These are phyloP conservation scores for Camponotus vicinus DNA, from an alignment of 1,140 invertebrate species.

Conservation along the genomic window DNA sequence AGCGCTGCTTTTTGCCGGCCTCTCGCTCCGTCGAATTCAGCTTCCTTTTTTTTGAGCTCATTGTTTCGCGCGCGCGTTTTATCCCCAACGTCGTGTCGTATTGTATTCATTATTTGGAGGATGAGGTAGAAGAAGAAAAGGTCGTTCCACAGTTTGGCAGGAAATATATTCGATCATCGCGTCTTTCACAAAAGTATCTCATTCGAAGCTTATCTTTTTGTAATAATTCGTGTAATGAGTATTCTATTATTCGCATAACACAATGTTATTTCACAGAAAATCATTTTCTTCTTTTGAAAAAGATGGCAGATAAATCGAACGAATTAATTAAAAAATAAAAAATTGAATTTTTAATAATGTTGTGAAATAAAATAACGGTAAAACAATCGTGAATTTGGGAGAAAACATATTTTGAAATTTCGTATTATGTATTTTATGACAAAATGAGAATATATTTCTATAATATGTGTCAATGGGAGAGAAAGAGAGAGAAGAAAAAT, in stretches of 20 bases:
- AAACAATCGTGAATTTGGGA: constrained; percentile 1
- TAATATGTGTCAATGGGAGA: not conserved
- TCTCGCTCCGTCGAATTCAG: constrained; percentile 19
- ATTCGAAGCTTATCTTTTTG: constrained; percentile 1
- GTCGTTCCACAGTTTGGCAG: constrained; percentile 12
- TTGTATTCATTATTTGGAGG: constrained; percentile 73
- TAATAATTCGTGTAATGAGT: not conserved
- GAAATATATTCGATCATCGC: constrained; percentile 51
- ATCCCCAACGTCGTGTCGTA: constrained; percentile 67
- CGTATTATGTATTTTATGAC: not conserved
- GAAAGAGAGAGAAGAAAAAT: not conserved
- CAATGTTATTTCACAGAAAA: not conserved
- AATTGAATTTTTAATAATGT: not conserved
- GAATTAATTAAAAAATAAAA: not conserved
- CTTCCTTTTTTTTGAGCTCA: constrained; percentile 48
- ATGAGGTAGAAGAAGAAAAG: constrained; percentile 48
- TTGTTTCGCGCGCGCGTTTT: constrained; percentile 71
- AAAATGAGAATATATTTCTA: not conserved
- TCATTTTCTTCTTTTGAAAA: not conserved
- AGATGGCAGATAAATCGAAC: not conserved
- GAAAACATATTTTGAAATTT: constrained; percentile 15
- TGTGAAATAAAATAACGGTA: not conserved
- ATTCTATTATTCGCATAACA: constrained; percentile 4
- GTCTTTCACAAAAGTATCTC: constrained; percentile 6
- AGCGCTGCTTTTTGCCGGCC: constrained; percentile 27